Conservation (phyloP, 23 tunicate species). For the Halocynthia aurantium region DNA sequence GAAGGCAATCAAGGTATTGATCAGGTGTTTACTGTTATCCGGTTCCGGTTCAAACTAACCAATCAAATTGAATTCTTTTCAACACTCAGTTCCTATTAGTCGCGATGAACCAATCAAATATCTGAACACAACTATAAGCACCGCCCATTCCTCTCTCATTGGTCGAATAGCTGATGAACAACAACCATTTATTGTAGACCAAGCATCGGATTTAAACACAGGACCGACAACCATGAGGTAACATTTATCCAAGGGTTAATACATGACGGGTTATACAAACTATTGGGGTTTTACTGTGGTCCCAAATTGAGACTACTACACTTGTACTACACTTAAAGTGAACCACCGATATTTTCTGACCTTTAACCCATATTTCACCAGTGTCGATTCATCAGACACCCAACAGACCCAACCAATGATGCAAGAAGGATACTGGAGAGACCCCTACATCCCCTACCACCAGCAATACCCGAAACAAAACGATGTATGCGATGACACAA, state of each 20-base stretch:
- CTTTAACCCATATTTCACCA: no score
- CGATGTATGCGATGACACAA: not conserved
- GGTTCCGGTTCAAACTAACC: no score
- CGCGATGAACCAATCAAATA: not conserved
- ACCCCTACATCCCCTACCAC: not conserved
- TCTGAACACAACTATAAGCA: not conserved
- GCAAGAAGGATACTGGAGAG: not conserved
- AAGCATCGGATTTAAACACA: not conserved
- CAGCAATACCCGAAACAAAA: not conserved
- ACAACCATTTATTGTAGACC: not conserved
- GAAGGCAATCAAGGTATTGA: no score
- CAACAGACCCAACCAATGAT: not conserved
- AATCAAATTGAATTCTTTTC: no score
- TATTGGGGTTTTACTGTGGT: not conserved
- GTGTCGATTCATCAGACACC: no score
- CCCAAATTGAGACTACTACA: not conserved
- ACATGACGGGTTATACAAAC: not conserved
- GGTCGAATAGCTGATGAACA: constrained; percentile 3
- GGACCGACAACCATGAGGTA: not conserved
- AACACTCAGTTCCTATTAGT: no score
- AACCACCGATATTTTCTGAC: no score
- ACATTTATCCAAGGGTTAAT: no score
- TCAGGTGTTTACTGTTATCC: no score
- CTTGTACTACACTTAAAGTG: no score
- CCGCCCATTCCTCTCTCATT: not conserved